phyloP scores from a whole-genome alignment of 2,113 vertebrate species.

The Triplophysa dalaica region DNA sequence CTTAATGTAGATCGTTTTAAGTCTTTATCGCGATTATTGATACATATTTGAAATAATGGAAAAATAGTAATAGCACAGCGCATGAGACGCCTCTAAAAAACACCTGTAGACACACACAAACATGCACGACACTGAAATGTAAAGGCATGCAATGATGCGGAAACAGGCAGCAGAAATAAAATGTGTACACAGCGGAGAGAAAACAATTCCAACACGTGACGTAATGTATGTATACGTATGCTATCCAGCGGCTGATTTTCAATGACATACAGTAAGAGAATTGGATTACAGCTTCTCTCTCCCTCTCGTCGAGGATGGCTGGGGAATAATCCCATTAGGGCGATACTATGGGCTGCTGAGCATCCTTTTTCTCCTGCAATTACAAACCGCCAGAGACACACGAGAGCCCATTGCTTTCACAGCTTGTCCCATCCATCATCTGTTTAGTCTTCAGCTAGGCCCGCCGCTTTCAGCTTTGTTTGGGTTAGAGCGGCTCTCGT shows the following conservation, averaged over 20 bases:
- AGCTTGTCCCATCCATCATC: slow-evolving; percentile 84
- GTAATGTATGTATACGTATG: slow-evolving; percentile 27
- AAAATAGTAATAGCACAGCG: too few species aligned
- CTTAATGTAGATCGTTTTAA: too few species aligned
- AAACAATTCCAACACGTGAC: background rate
- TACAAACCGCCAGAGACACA: slow-evolving; percentile 87
- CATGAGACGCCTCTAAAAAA: too few species aligned
- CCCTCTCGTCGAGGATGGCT: slow-evolving; percentile 75
- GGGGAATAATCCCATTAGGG: slow-evolving; percentile 92
- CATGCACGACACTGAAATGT: background rate
- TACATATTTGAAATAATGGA: too few species aligned
- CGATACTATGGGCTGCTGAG: slow-evolving; percentile 87
- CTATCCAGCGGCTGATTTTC: slow-evolving; percentile 38
- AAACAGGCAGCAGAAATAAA: background rate
- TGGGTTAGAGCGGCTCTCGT: slow-evolving; percentile 63
- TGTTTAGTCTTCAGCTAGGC: slow-evolving; percentile 81
- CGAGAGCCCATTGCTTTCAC: slow-evolving; percentile 85
- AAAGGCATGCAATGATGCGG: background rate
- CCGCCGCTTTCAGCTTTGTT: slow-evolving; percentile 56
- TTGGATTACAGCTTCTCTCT: slow-evolving; percentile 74
- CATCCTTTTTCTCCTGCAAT: slow-evolving; percentile 92
- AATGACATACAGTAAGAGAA: slow-evolving; percentile 69
- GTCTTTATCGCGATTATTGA: too few species aligned
- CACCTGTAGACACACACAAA: too few species aligned
- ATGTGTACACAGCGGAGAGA: background rate